A percentile compares a stretch with the other conserved stretches of the same genome.
Conservation (phyloP, 2,113 vertebrate genomes). For the Embiotoca jacksoni region DNA sequence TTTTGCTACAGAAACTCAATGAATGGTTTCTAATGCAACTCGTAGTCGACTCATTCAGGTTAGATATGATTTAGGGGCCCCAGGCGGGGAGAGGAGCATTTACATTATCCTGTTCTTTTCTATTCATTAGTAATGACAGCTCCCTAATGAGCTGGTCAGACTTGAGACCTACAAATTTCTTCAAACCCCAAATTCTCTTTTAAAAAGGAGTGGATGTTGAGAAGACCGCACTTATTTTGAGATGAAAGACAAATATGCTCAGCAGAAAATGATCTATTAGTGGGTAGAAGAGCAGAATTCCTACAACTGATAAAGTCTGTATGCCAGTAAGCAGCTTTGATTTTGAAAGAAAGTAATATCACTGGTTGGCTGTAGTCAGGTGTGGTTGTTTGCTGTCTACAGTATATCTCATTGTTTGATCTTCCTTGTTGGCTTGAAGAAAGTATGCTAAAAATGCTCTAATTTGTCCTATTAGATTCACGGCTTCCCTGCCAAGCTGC, state of each 20-base stretch:
- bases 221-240: slow-evolving; percentile 48
- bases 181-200: slow-evolving; percentile 1
- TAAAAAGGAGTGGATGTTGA: slow-evolving; percentile 27
- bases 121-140: slow-evolving; percentile 56
- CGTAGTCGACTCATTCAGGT: slow-evolving; percentile 25
- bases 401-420: slow-evolving; percentile 22
- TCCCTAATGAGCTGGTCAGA: slow-evolving; percentile 46
- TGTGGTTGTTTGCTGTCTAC: not conserved
- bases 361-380: not conserved
- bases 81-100: slow-evolving; percentile 9
- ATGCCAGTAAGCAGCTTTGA: slow-evolving; percentile 12
- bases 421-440: slow-evolving; percentile 27
- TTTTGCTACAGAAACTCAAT: slow-evolving; percentile 31
- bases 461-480: slow-evolving; percentile 36
- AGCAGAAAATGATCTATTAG: slow-evolving; percentile 31
- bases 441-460: slow-evolving; percentile 49
- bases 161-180: slow-evolving; percentile 31
- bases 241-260: slow-evolving; percentile 48
- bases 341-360: not conserved
- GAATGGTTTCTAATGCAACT: slow-evolving; percentile 49
- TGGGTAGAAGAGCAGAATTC: not conserved
- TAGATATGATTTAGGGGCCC: slow-evolving; percentile 49
- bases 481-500: slow-evolving; percentile 20
- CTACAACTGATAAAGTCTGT: slow-evolving; percentile 36
- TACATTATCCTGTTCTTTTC: slow-evolving; percentile 43